A percentile compares a stretch with the other conserved stretches of the same genome.
phyloP scores from a whole-genome alignment of 1,140 invertebrate species.

The Thaumetopoea pityocampa region DNA sequence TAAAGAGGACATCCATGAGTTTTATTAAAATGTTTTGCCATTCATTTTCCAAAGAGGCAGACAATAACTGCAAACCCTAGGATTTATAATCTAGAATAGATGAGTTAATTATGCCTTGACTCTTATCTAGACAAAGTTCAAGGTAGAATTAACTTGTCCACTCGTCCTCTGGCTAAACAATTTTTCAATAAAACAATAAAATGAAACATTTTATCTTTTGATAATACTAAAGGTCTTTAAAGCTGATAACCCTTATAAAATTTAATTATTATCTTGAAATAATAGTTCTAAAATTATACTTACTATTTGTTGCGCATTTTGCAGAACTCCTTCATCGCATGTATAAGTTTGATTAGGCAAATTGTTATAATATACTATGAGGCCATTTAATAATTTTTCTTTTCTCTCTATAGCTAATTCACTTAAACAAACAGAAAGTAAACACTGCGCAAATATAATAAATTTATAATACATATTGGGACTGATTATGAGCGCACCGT shows the following conservation, averaged over 20 bases:
- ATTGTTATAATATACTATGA: constrained; percentile 50
- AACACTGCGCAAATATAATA: neutral
- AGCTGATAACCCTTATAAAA: constrained; percentile 16
- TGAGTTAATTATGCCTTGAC: no score
- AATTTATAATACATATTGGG: constrained; percentile 6
- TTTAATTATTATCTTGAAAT: no score
- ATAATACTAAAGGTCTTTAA: constrained; percentile 16
- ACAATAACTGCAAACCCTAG: no score
- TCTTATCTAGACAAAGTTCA: no score
- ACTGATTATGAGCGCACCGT: constrained; percentile 3
- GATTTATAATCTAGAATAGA: no score
- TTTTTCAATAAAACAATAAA: neutral
- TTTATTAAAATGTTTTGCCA: no score
- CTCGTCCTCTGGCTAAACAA: no score
- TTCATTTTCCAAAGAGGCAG: no score
- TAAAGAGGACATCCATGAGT: no score
- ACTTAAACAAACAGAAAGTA: constrained; percentile 26
- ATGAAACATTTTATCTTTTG: constrained; percentile 22
- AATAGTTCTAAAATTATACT: constrained; percentile 25
- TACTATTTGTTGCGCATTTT: constrained; percentile 41
- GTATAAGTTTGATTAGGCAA: constrained; percentile 41
- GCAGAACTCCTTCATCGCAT: constrained; percentile 43
- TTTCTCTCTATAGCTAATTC: constrained; percentile 39
- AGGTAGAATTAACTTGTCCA: no score
- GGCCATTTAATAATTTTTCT: constrained; percentile 47